Evolutionary conservation across 2,113 vertebrate species (phyloP).

Genomic region (Nothocercus nigrocapillus): DNA sequence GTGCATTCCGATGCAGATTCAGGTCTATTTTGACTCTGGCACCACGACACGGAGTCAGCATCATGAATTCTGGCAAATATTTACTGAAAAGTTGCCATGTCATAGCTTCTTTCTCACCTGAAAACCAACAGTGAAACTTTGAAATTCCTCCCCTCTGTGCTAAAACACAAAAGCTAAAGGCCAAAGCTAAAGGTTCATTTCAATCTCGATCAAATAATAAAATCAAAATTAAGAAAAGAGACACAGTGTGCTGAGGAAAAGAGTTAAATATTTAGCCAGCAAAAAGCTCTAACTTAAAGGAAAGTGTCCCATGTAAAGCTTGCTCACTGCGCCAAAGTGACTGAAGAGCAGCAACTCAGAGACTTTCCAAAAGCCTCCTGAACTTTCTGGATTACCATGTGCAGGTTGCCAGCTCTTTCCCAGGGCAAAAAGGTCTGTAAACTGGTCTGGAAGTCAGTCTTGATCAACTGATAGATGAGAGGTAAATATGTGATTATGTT

Average conservation of each 20-base stretch:
- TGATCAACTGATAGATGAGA: neutral
- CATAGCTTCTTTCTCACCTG: neutral
- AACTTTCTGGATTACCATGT: neutral
- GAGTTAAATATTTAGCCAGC: neutral
- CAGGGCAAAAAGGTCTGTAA: neutral
- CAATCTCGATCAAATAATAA: neutral
- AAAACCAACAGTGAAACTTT: neutral
- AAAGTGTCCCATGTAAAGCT: neutral
- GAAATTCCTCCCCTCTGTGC: neutral
- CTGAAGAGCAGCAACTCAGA: fast-evolving
- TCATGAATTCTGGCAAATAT: neutral
- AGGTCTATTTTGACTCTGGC: neutral
- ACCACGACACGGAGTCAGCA: neutral
- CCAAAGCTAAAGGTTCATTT: neutral
- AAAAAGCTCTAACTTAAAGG: neutral
- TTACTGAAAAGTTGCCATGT: neutral
- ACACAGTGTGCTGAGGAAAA: neutral
- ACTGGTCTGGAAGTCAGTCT: neutral
- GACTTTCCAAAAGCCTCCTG: neutral
- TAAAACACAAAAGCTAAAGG: neutral
- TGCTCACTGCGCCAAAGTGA: neutral
- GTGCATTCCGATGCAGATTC: neutral
- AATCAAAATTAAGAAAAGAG: neutral
- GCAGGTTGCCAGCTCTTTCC: neutral
- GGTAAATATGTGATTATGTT: neutral